Base-by-base conservation (phyloP, 1,140 invertebrate genomes). In the Bathynomus jamesi region DNA sequence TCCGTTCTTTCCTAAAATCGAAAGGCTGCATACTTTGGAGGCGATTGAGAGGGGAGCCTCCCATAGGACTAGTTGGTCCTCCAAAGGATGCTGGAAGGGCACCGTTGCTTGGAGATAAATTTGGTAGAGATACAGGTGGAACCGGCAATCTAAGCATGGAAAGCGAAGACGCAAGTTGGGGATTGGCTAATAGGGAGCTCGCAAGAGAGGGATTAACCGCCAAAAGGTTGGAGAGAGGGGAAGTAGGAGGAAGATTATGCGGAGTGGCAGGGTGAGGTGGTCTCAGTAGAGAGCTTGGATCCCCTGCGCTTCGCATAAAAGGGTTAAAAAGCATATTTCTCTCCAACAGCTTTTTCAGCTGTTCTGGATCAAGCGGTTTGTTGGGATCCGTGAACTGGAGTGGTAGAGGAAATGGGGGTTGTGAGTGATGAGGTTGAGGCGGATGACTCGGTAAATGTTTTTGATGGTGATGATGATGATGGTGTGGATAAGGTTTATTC, bases 1-100 rank as follows among this genome's bases (percentile, higher is more conserved):
- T 83, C 28, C 86, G 85, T 60, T 91, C 85, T 79, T 93, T 92
- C 24, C 93, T 87, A 80, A 92, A 96, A 81, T 96, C 94, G 81
- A 95, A 95, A 1, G 94, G 94, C 81, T 96, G 93, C 94, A 97
- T 96, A 78, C 89, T 95, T 82, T 96, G 93, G 27, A 96, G 83
- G 78, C 92, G 87, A 81, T 91, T 95, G 31, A 96, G 83, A 0
- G 94, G 92, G 5, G 92, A 93, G 31, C 73, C 73, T 21, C 70
- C 66, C 64, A 75, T 75, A 28, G 73, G 73, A 60, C 73, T 75
- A 31, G 73, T 75, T 11, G 73, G 69, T 25, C 69, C 70, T 62
- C 69, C 53, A 73, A 69, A 66, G 64, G 65, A 61, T 46, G 29
- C 85, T 85, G 67, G 86, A 81, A 78, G 85, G 80, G 74, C 86